Evolutionary conservation across 2,888 invertebrate species (phyloP).

Genomic region (Schizaphis graminum): DNA sequence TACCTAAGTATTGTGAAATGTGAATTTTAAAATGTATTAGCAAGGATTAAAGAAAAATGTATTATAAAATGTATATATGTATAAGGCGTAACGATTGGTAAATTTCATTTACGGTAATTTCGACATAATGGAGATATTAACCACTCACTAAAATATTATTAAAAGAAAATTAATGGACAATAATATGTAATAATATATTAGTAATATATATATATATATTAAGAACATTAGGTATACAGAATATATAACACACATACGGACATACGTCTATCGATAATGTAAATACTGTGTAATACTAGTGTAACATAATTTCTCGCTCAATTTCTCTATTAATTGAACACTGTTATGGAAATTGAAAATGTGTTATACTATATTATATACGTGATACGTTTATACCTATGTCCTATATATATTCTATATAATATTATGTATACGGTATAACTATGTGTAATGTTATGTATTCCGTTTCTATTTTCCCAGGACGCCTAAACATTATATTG

Average conservation of each 20-base stretch:
- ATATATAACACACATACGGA: neutral
- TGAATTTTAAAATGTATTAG: constrained; percentile 18
- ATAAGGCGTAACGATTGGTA: neutral
- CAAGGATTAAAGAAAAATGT: neutral
- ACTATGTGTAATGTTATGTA: neutral
- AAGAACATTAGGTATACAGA: neutral
- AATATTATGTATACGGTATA: neutral
- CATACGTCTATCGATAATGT: neutral
- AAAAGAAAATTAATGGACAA: constrained; percentile 32
- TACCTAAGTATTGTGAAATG: neutral
- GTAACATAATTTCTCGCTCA: neutral
- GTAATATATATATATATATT: neutral
- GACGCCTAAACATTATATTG: constrained; percentile 17
- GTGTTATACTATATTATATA: neutral
- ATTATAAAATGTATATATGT: neutral
- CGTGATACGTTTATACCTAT: neutral
- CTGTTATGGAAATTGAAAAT: constrained; percentile 20
- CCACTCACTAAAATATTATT: neutral
- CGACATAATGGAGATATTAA: neutral
- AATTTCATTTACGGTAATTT: neutral
- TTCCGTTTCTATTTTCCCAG: constrained; percentile 49
- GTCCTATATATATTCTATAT: neutral
- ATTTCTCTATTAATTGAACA: neutral
- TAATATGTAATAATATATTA: constrained; percentile 7
- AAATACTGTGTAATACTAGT: neutral